A percentile compares a stretch with the other conserved stretches of the same genome.
Conservation (phyloP, 2,113 vertebrate genomes). For the Nesospiza acunhae region DNA sequence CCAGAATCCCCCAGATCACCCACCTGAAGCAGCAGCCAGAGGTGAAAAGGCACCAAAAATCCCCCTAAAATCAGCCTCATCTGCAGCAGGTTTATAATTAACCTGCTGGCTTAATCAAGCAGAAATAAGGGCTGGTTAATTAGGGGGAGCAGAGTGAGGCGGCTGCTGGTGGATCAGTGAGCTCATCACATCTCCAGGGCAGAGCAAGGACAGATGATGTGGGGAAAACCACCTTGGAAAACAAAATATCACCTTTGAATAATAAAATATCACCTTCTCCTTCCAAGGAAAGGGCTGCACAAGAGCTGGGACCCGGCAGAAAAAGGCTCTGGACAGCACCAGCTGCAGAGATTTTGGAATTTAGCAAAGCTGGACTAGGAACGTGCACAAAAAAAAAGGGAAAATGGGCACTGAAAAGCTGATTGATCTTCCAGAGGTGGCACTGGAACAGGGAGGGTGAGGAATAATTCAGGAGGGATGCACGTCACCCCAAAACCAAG, state of each 20-base stretch:
- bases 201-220: background rate
- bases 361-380: background rate
- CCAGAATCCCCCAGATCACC: background rate
- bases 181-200: background rate
- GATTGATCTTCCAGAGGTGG: background rate
- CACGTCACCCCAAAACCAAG: background rate
- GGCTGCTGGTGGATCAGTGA: background rate
- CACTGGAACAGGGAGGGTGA: background rate
- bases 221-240: background rate
- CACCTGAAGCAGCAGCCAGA: background rate
- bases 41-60: background rate
- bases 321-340: background rate
- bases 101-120: constrained; percentile 46
- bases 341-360: background rate
- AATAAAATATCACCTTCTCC: background rate
- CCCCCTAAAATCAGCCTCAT: background rate
- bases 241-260: background rate
- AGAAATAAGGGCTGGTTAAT: constrained; percentile 37
- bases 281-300: background rate
- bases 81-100: constrained; percentile 21
- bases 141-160: constrained; percentile 16
- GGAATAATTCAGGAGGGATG: background rate
- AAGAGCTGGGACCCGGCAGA: background rate
- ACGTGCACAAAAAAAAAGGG: background rate
- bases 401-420: background rate